Percentiles rank a stretch among this genome's conserved stretches.
phyloP scores from a whole-genome alignment of 2,888 invertebrate species.

The Oscheius sp. region DNA sequence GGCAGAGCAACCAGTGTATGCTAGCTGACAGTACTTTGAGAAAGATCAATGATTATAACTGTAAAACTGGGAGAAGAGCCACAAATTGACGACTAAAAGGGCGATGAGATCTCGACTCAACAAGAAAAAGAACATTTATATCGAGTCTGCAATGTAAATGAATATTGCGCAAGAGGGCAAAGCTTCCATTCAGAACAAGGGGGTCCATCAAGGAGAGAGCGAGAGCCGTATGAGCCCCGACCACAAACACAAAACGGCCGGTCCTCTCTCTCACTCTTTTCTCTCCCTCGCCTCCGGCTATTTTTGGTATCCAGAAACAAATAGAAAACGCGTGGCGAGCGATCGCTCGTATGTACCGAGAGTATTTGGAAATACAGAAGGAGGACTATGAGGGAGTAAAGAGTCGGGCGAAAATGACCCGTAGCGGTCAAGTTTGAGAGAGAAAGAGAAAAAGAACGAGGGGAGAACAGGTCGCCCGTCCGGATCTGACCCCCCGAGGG shows the following conservation, averaged over 20 bases:
- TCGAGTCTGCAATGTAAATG: background rate
- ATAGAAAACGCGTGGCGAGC: constrained; percentile 22
- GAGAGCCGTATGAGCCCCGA: background rate
- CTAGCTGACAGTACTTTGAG: background rate
- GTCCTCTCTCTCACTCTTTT: constrained; percentile 11
- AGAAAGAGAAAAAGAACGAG: background rate
- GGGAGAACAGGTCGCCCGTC: constrained; percentile 31
- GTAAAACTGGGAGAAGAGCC: background rate
- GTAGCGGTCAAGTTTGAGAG: constrained; percentile 35
- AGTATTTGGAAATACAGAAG: background rate
- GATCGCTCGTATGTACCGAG: background rate
- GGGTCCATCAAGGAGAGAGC: background rate
- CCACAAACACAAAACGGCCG: constrained; percentile 20
- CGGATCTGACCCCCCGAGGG: constrained; percentile 29
- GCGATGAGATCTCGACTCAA: no score
- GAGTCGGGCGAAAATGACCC: constrained; percentile 27
- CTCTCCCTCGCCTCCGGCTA: constrained; percentile 1
- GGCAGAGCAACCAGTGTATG: background rate
- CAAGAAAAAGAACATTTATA: background rate
- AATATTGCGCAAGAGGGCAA: background rate
- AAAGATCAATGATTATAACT: background rate
- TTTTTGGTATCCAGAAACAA: constrained; percentile 29
- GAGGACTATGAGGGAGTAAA: background rate
- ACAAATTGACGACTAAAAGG: no score
- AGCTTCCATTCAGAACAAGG: background rate